Evolutionary conservation across 2,113 vertebrate genomes (phyloP).

Genomic region (Notothenia coriiceps): DNA sequence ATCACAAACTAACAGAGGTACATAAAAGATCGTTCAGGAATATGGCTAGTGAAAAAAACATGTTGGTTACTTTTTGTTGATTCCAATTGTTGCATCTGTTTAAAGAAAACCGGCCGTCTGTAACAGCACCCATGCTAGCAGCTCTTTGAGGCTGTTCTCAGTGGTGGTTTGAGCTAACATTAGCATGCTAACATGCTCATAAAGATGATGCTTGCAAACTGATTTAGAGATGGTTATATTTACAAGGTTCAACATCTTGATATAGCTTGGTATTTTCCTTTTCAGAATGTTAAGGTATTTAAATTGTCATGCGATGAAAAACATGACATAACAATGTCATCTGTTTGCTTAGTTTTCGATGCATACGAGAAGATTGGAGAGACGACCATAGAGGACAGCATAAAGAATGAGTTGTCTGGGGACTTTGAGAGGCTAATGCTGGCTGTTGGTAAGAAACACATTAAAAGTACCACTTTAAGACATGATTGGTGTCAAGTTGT

Average conservation of each 20-base stretch:
- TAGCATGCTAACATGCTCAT: not conserved
- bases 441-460: constrained; percentile 89
- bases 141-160: not conserved
- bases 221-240: not conserved
- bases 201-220: not conserved
- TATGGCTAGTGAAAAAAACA: not conserved
- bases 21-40: not conserved
- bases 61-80: not conserved
- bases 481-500: not conserved
- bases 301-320: not conserved
- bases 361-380: constrained; percentile 92
- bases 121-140: not conserved
- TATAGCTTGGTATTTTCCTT: not conserved
- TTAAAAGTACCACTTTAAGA: not conserved
- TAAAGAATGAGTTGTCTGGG: constrained; percentile 93
- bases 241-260: not conserved
- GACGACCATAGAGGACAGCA: constrained; percentile 92
- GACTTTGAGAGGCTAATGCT: constrained; percentile 97
- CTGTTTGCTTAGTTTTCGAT: constrained; percentile 88
- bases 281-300: not conserved
- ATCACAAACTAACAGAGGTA: not conserved
- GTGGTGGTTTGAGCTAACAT: not conserved
- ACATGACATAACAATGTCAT: not conserved
- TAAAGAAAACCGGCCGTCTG: constrained; percentile 3
- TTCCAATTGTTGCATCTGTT: not conserved